Evolutionary conservation across 2,113 vertebrate genomes (phyloP), one percentile per base, ranked within the genome.

Genomic region (Illadopsis cleaveri): DNA sequence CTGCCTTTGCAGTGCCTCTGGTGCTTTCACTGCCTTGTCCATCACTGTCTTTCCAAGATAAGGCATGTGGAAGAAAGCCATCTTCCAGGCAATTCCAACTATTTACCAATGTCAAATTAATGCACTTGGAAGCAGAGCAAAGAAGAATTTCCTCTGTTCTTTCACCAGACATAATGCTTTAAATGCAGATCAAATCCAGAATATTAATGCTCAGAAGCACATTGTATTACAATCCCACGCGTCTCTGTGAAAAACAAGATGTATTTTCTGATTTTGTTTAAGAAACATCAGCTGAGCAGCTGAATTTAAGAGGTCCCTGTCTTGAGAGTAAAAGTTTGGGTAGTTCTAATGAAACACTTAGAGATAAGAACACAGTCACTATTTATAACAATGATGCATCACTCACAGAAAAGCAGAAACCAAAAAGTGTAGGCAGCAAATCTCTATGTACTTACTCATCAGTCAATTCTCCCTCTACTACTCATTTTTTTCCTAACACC

Each of bases 41-140:
- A 95, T 96, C 93, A 95, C 93, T 95, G 93, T 89, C 92, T 94
- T 93, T 94, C 80, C 86, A 92, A 89, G 95, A 97, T 91, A 96
- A 96, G 93, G 86, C 82, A 2, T 50, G 80, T 96, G 92, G 90
- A 96, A 95, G 90, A 96, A 96, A 95, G 93, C 93, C 94, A 96
- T 96, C 90, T 96, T 80, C 57, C 90, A 95, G 91, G 92, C 94
- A 94, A 86, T 94, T 93, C 90, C 82, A 90, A 62, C 90, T 94
- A 94, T 96, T 94, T 93, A 94, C 96, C 92, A 96, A 75, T 84
- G 93, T 83, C 96, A 96, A 93, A 96, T 95, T 93, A 95, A 95
- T 89, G 88, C 90, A 86, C 86, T 96, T 92, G 93, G 94, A 97
- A 96, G 57, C 60, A 90, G 61, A 95, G 92, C 69, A 95, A 90